These are phyloP conservation scores for Megalopta genalis DNA, from an alignment of 1,140 invertebrate genomes.

Conservation along the genomic window DNA sequence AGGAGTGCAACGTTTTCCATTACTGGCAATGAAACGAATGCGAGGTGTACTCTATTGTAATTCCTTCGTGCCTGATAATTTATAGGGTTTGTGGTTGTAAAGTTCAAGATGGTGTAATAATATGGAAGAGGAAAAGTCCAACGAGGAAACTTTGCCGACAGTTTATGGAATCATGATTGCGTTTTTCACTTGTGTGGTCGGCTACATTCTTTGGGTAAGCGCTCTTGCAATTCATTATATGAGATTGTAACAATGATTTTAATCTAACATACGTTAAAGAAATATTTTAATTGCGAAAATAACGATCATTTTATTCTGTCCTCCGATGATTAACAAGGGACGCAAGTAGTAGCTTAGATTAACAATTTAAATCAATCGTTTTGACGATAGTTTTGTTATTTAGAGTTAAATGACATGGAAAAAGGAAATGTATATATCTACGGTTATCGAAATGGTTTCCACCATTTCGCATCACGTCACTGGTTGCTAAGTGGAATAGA, in stretches of 20 bases:
- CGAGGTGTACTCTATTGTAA: neutral
- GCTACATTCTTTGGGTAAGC: constrained; percentile 78
- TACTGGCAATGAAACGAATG: neutral
- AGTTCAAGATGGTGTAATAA: constrained; percentile 17
- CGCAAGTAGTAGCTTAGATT: too few relatives aligned
- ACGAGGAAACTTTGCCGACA: constrained; percentile 73
- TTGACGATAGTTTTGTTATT: too few relatives aligned
- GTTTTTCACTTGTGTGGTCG: constrained; percentile 73
- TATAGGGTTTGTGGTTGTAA: constrained; percentile 13
- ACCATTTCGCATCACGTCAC: neutral
- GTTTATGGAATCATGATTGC: constrained; percentile 77
- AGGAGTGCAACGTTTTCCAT: neutral
- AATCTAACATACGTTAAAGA: neutral
- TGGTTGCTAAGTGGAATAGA: neutral
- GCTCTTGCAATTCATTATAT: neutral
- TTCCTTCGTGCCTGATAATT: neutral
- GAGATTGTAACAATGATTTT: neutral
- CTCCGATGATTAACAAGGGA: too few relatives aligned
- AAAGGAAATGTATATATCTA: too few relatives aligned
- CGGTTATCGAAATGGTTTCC: neutral
- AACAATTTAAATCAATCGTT: too few relatives aligned
- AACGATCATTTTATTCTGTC: too few relatives aligned
- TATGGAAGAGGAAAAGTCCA: constrained; percentile 50
- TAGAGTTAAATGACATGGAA: too few relatives aligned
- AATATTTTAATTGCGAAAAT: too few relatives aligned